Evolutionary conservation across 2,888 invertebrate species (phyloP), one percentile per base, ranked within the genome.

Genomic region (Yponomeuta cagnagella): DNA sequence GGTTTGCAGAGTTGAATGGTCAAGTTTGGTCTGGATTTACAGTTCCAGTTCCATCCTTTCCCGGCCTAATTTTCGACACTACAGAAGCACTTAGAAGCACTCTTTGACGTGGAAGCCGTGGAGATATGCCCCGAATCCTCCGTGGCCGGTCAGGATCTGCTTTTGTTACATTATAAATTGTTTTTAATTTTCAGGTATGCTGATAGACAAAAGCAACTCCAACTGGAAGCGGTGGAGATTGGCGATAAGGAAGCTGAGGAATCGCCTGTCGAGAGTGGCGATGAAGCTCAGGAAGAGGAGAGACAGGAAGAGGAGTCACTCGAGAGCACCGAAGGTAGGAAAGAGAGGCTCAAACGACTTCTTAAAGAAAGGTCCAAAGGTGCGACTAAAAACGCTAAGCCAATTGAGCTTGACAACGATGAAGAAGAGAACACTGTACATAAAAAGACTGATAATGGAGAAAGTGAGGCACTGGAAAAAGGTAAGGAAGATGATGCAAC

Each of bases 171-270:
- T 8, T 8, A 0, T 66, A 48, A 31, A 66, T 10, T 43, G 30
- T 70, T 10, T 15, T 48, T 63, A 69, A 37, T 73, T 74, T 84
- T 85, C 78, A 91, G 92, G 74, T 92, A 77, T 81, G 90, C 85
- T 67, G 90, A 90, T 70, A 84, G 84, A 75, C 91, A 92, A 76
- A 88, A 84, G 72, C 87, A 81, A 77, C 76, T 91, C 52, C 87
- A 88, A 71, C 77, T 92, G 72, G 89, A 88, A 78, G 87, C 82
- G 70, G 86, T 77, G 72, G 91, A 90, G 78, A 89, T 92, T 68
- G 88, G 85, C 8, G 92, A 92, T 71, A 90, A 89, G 73, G 92
- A 92, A 75, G 90, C 89, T 0, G 89, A 92, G 30, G 89, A 90
- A 73, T 90, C 92, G 10, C 88, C 90, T 6, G 78, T 81, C 2